phyloP scores from a whole-genome alignment of 2,797 vertebrate genomes.

The Allochrocebus solatus region DNA sequence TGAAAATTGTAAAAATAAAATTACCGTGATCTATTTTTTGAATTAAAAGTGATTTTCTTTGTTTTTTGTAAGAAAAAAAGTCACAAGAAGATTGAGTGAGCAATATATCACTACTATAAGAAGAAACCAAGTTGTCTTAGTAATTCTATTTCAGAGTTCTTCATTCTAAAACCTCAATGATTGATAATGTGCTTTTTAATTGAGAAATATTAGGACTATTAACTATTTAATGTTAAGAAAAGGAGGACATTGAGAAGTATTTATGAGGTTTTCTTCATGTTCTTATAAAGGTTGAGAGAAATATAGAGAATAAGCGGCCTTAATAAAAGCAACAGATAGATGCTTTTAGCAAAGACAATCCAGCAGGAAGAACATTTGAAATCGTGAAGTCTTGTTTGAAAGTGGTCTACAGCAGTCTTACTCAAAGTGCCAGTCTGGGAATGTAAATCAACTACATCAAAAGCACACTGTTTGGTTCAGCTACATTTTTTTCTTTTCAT shows the following conservation, averaged over 20 bases:
- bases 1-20: conserved; percentile 35
- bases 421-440: not conserved
- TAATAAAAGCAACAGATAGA: not conserved
- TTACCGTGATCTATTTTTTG: not conserved
- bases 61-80: conserved; percentile 2
- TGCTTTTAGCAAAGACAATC: not conserved
- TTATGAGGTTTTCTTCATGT: not conserved
- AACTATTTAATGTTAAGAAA: not conserved
- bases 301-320: not conserved
- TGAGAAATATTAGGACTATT: not conserved
- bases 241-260: not conserved
- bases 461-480: not conserved
- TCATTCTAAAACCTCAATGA: not conserved
- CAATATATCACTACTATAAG: not conserved
- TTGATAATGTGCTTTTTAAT: not conserved
- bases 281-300: conserved; percentile 28
- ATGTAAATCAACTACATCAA: not conserved
- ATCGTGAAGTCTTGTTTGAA: not conserved
- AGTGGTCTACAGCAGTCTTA: not conserved
- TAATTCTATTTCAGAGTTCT: not conserved
- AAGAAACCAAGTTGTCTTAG: not conserved
- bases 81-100: not conserved
- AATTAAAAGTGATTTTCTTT: not conserved
- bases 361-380: not conserved
- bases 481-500: not conserved